These are phyloP conservation scores for Thalassarche chlororhynchos DNA, from an alignment of 2,113 vertebrate genomes.

Conservation along the genomic window DNA sequence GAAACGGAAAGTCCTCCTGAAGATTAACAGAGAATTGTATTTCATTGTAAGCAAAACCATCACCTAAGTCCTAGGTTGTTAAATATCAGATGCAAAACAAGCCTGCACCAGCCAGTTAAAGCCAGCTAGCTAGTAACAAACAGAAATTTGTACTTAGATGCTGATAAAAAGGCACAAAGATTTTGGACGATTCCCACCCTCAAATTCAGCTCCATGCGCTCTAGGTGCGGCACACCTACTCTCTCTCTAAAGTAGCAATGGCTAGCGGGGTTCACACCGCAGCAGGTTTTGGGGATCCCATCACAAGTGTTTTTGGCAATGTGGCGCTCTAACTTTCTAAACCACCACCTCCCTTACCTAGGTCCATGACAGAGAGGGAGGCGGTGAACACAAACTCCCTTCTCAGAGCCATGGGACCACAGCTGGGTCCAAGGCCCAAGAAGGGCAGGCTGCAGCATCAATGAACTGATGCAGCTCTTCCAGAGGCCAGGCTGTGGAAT, in stretches of 20 bases:
- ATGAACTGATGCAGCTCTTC: background rate
- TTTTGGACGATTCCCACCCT: background rate
- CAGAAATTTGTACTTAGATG: background rate
- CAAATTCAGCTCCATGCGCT: background rate
- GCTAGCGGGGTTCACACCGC: background rate
- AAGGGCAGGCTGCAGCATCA: background rate
- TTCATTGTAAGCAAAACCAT: background rate
- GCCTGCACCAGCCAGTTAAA: background rate
- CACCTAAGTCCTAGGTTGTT: background rate
- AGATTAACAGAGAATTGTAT: background rate
- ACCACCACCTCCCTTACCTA: background rate
- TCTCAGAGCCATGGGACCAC: rapidly evolving
- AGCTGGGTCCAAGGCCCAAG: background rate
- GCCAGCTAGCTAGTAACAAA: background rate
- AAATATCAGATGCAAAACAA: background rate
- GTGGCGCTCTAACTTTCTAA: background rate
- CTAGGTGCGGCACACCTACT: background rate
- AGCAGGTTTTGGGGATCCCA: background rate
- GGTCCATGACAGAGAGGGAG: background rate
- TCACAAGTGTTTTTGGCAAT: background rate
- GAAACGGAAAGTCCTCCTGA: background rate
- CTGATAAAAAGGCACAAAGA: background rate
- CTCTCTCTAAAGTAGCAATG: background rate
- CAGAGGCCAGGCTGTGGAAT: background rate
- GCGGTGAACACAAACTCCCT: background rate